Base-by-base conservation (phyloP, 2,797 vertebrate species). In the Labeo calbasu region DNA sequence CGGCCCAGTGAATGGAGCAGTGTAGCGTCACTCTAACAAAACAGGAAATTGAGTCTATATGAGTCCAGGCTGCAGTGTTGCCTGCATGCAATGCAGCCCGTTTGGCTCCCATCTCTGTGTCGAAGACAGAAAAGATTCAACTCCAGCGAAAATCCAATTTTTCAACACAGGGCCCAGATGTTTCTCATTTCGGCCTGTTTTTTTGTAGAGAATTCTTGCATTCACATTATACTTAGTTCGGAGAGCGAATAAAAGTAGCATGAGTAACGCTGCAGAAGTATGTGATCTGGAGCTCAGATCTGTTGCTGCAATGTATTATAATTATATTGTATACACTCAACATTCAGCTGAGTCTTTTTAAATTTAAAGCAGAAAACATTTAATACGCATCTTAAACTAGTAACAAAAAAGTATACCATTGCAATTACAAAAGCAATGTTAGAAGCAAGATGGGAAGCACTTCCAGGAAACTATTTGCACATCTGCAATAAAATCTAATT, bases 11-110 rank as follows among this genome's bases (percentile, higher is more conserved):
- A 93, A 94, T 92, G 92, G 84, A 90, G 85, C 90, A 91, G 88
- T 85, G 83, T 89, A 91, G 87, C 83, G 91, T 90, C 86, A 87
- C 91, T 94, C 89, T 90, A 94, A 90, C 89, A 94, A 94, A 94
- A 90, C 90, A 95, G 92, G 92, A 96, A 96, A 94, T 88, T 91
- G 87, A 93, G 92, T 89, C 88, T 92, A 94, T 83, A 88, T 91
- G 89, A 93, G 91, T 61, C 73, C 57, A 72, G 88, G 61, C 68
- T 85, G 86, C 59, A 84, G 69, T 17, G 23, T n/a, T 69, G 81
- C 66, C 85, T 61, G 78, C 36, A 68, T 79, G 73, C 75, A 75
- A 81, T 53, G 73, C 87, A 83, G 84, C 84, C 85, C 73, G 77
- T 85, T 80, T 89, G 69, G 90, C 91, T 93, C 90, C 77, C 87